Evolutionary conservation across 2,113 vertebrate species (phyloP).

Genomic region (Labeo catla): DNA sequence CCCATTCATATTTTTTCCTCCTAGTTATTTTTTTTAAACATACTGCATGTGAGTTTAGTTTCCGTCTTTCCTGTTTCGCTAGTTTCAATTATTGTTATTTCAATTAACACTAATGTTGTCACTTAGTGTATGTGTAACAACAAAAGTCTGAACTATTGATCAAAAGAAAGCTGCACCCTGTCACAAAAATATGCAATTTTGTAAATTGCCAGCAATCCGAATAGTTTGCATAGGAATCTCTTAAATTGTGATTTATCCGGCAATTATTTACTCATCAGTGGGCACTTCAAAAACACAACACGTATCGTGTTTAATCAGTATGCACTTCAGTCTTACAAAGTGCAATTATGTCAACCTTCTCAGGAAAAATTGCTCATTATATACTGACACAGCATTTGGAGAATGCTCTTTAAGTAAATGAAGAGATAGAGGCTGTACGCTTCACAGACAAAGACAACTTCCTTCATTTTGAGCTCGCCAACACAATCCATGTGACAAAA

Average conservation of each 20-base stretch:
- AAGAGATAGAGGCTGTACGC: not conserved
- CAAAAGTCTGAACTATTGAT: not conserved
- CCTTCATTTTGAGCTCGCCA: not conserved
- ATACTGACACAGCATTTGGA: not conserved
- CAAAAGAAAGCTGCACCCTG: not conserved
- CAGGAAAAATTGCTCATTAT: conserved; percentile 8
- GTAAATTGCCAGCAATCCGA: not conserved
- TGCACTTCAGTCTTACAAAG: not conserved
- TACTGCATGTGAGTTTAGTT: not conserved
- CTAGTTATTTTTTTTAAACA: too few relatives aligned
- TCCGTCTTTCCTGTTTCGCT: not conserved
- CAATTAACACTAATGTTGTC: not conserved
- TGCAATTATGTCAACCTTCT: conserved; percentile 30
- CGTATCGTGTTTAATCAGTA: not conserved
- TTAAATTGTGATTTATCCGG: conserved; percentile 1
- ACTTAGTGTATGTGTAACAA: not conserved
- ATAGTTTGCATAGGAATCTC: not conserved
- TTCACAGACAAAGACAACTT: conserved; percentile 5
- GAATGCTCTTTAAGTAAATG: conserved; percentile 23
- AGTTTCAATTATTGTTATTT: not conserved
- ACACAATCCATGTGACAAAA: not conserved
- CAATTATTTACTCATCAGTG: conserved; percentile 27
- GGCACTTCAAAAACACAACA: conserved; percentile 16
- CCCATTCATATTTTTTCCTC: not conserved
- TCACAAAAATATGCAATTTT: not conserved